Evolutionary conservation across 2,888 invertebrate genomes (phyloP), one percentile per base, ranked within the genome.

Genomic region (Agonopterix arenella): DNA sequence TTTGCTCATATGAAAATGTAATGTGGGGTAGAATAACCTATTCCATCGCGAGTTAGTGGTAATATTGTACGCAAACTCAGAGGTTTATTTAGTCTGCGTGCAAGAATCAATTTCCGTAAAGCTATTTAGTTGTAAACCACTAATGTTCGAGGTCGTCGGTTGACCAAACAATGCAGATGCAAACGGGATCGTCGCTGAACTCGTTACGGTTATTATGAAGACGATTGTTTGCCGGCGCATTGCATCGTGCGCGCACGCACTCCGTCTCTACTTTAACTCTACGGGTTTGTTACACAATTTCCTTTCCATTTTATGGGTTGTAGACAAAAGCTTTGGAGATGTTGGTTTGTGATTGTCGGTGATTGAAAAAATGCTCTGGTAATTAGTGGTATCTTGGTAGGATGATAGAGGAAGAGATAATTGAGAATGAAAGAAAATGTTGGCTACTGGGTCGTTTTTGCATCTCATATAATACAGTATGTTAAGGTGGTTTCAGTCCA

Each of bases 191-290:
- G 70, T 57, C 67, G 66, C 55, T 66, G 69, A 66, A 65, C 73
- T 77, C 76, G 81, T 79, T 76, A 84, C 78, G 81, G 73, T 73
- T 75, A 79, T 82, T 81, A 80, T 73, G 66, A 68, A 70, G 67
- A 61, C 76, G 67, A 81, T 83, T 81, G 83, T 82, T 78, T 72
- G 74, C 66, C 58, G 57, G 62, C 64, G 68, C 61, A 40, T n/a
- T 40, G 40, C 40, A n/a, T 28, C 28, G 73, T 74, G 76, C 75
- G 68, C 73, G 76, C 73, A 71, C 73, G 67, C 59, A 61, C 60
- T 70, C 64, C 68, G 70, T 69, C 64, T 62, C 4, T 11, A 66
- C 65, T 65, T 59, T 62, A 66, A 66, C 65, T 63, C 56, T 64
- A 68, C 60, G 61, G 72, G 71, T 75, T 71, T 69, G 75, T 78